phyloP scores from a whole-genome alignment of 2,888 invertebrate genomes.

The Torymus auratus region DNA sequence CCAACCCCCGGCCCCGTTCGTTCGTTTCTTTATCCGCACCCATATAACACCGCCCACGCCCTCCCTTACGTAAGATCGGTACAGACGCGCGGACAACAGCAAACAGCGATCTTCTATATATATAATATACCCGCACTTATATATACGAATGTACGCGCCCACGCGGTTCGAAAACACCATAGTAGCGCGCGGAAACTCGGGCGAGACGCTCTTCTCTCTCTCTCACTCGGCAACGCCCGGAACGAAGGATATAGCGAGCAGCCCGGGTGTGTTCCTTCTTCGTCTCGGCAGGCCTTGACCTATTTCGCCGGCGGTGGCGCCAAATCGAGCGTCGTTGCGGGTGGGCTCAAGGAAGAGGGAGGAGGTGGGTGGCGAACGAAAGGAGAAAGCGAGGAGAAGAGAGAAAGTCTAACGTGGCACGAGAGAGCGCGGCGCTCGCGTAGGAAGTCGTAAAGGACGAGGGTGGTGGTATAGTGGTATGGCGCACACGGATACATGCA shows the following conservation, averaged over 20 bases:
- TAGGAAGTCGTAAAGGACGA: slow-evolving; percentile 35
- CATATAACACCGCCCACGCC: not conserved
- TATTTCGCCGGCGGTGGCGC: slow-evolving; percentile 71
- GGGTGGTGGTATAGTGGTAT: not conserved
- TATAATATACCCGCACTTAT: too few species aligned
- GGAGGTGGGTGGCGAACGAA: slow-evolving; percentile 62
- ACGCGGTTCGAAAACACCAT: not conserved
- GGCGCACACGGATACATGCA: slow-evolving; percentile 2
- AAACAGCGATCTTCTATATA: too few species aligned
- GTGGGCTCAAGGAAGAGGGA: slow-evolving; percentile 17
- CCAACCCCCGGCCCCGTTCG: too few species aligned
- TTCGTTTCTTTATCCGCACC: not conserved
- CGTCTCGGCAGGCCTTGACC: slow-evolving; percentile 71
- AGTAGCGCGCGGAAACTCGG: not conserved
- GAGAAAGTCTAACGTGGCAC: slow-evolving; percentile 50
- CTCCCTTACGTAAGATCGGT: slow-evolving; percentile 34
- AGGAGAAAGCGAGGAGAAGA: slow-evolving; percentile 53
- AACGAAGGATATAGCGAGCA: slow-evolving; percentile 30
- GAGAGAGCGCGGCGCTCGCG: slow-evolving; percentile 21
- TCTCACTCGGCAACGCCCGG: slow-evolving; percentile 21
- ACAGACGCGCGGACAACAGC: too few species aligned
- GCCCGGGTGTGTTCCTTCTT: slow-evolving; percentile 13
- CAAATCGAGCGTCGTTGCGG: slow-evolving; percentile 69
- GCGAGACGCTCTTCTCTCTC: not conserved
- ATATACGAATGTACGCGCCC: too few species aligned